Base-by-base conservation (phyloP, 2,113 vertebrate species). In the Mormoops blainvillei region DNA sequence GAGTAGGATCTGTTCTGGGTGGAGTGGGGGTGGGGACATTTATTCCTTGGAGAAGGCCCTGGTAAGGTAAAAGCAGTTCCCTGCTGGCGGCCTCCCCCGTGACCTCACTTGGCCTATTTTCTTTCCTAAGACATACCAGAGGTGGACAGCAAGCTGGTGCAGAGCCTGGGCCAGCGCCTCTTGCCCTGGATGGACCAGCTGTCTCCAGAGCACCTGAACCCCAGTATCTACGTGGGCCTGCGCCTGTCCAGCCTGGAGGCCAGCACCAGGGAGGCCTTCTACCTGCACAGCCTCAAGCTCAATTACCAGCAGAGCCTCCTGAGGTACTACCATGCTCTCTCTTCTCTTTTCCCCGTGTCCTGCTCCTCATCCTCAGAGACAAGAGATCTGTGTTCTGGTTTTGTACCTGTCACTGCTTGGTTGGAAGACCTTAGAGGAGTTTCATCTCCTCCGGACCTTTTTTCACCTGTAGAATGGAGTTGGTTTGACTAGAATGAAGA, bases 201-300 rank as follows among this genome's bases (percentile, higher is more conserved):
- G 0, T 94, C 96, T 0, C 31, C 1, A 13, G 95, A 92, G 82
- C 94, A 98, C 14, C 98, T 99, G 11, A 99, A 99, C 96, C 99
- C 99, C 91, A 99, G 99, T 12, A 50, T 99, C 87, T 99, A 99
- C 87, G 95, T 99, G 96, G 99, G 99, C 8, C 98, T 99, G 52
- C 99, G 99, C 12, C 99, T 99, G 63, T 99, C 99, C 0, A 12
- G 71, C 0, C 9, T 96, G n/a, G 99, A 99, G 83, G 97, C 98
- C 58, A 97, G 97, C 7, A 38, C 12, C 4, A 98, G 91, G 68
- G 99, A 99, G 95, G 54, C 20, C 2, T 85, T 93, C 14, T 98
- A 99, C 97, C 98, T 99, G 54, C 94, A 95, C 2, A 98, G 45
- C 7, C 98, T 99, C 93, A 99, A 96, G 96, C 97, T 96, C 1